Conservation (phyloP, 2,113 vertebrate genomes). For the Antennarius striatus region DNA sequence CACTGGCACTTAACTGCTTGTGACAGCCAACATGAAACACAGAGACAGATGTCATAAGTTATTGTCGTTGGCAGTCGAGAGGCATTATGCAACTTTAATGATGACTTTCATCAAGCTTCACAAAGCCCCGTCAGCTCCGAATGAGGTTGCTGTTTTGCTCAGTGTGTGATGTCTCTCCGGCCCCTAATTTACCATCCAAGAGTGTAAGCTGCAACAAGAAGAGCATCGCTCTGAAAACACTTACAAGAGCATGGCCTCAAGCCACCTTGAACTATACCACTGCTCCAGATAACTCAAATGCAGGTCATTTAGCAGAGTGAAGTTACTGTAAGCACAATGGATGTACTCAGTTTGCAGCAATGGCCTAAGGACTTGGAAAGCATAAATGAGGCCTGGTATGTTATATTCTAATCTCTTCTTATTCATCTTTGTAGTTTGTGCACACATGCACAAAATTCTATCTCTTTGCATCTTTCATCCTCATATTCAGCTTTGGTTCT, state of each 20-base stretch:
- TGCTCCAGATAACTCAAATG: conserved; percentile 65
- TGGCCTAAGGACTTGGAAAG: conserved; percentile 34
- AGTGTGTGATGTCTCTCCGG: conserved; percentile 9
- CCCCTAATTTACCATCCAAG: conserved; percentile 10
- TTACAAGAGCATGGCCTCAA: conserved; percentile 46
- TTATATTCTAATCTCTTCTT: conserved; percentile 27
- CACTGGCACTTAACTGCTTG: conserved; percentile 56
- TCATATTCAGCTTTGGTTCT: conserved; percentile 14
- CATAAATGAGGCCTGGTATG: conserved; percentile 39
- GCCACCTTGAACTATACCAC: conserved; percentile 54
- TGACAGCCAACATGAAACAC: conserved; percentile 66
- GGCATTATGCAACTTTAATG: conserved; percentile 75
- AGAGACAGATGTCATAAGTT: conserved; percentile 72
- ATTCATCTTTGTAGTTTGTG: conserved; percentile 14
- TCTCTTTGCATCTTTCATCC: conserved; percentile 1
- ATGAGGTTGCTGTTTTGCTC: conserved; percentile 11
- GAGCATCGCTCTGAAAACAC: conserved; percentile 51
- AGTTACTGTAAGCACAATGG: conserved; percentile 48
- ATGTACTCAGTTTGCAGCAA: conserved; percentile 42
- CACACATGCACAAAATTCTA: conserved; percentile 21
- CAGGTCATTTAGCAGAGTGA: conserved; percentile 57
- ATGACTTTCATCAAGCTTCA: conserved; percentile 64
- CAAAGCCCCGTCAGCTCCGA: conserved; percentile 40
- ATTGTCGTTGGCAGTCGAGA: conserved; percentile 65
- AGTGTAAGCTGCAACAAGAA: conserved; percentile 37